These are phyloP conservation scores for Drosophila koepferae DNA, from an alignment of 2,888 invertebrate species.

Conservation along the genomic window DNA sequence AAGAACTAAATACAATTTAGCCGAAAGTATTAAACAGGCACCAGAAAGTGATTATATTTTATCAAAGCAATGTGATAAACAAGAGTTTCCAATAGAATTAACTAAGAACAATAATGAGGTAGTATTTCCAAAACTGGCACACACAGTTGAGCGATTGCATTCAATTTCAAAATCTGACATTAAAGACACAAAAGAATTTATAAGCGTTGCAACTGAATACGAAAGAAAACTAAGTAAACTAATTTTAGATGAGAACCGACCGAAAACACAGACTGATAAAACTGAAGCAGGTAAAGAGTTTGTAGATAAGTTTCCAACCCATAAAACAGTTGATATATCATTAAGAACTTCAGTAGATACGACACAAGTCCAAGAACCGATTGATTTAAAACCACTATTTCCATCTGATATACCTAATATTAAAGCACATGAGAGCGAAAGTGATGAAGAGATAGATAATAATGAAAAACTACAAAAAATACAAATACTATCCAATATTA, in stretches of 20 bases:
- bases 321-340: conserved; percentile 5
- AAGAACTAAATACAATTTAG: conserved; percentile 32
- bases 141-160: conserved; percentile 52
- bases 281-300: neutral
- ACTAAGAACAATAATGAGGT: conserved; percentile 22
- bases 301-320: conserved; percentile 55
- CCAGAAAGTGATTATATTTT: conserved; percentile 33
- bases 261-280: conserved; percentile 8
- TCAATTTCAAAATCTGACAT: conserved; percentile 58
- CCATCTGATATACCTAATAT: conserved; percentile 34
- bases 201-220: conserved; percentile 39
- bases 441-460: conserved; percentile 62
- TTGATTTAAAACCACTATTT: conserved; percentile 33
- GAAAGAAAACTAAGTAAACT: conserved; percentile 57
- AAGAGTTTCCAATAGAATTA: conserved; percentile 65
- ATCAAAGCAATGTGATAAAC: conserved; percentile 60
- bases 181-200: conserved; percentile 55
- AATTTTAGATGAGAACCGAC: conserved; percentile 19
- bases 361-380: conserved; percentile 11
- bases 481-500: conserved; percentile 18
- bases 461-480: conserved; percentile 23
- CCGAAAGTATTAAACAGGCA: conserved; percentile 34
- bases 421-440: conserved; percentile 50
- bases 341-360: neutral
- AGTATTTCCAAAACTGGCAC: conserved; percentile 59